Evolutionary conservation across 1,140 invertebrate genomes (phyloP).

Genomic region (Apocrypta bakeri): DNA sequence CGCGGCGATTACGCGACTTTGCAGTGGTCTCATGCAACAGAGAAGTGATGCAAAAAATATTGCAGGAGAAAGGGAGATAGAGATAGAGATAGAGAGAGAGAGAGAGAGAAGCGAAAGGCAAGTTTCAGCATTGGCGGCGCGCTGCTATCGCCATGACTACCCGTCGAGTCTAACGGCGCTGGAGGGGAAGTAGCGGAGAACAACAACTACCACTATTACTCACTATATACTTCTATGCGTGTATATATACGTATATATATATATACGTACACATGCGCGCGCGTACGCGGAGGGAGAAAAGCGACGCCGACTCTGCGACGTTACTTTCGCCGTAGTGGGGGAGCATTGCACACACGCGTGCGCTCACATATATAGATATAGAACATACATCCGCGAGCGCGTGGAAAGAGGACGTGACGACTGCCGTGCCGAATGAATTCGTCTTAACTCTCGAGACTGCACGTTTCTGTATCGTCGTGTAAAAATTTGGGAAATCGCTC

Average conservation of each 20-base stretch:
- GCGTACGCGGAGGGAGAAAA: not conserved
- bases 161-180: not conserved
- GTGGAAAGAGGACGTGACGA: not conserved
- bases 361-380: too few relatives aligned
- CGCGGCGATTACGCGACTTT: not conserved
- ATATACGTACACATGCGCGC: not conserved
- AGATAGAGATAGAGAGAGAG: constrained; percentile 4
- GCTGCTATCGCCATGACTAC: constrained; percentile 52
- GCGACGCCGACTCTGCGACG: not conserved
- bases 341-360: not conserved
- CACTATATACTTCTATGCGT: too few relatives aligned
- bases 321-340: too few relatives aligned
- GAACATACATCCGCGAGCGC: too few relatives aligned
- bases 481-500: not conserved
- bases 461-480: not conserved
- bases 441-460: not conserved
- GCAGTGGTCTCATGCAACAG: not conserved
- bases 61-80: not conserved
- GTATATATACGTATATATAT: too few relatives aligned
- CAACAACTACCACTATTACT: too few relatives aligned
- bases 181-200: not conserved
- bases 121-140: not conserved
- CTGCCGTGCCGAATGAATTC: not conserved
- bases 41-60: not conserved
- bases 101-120: not conserved